Conservation (phyloP, 2,113 vertebrate species). For the Rattus norvegicus region GRCr8 NC_086019.1:105316501-105317000, state of each 20-base stretch:
- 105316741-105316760: conserved; percentile 96
- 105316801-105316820: conserved; percentile 94
- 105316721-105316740: conserved; percentile 95
- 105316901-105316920: conserved; percentile 90
- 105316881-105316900: conserved; percentile 93
- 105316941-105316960: not conserved
- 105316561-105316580: not conserved
- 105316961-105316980: conserved; percentile 44
- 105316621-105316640: not conserved
- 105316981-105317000: conserved; percentile 32
- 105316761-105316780: conserved; percentile 93
- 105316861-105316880: conserved; percentile 94
- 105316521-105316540: not conserved
- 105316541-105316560: not conserved
- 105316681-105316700: not conserved
- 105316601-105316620: not conserved
- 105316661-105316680: not conserved
- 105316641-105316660: not conserved
- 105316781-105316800: conserved; percentile 97
- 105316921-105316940: conserved; percentile 60
- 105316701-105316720: conserved; percentile 93
- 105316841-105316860: conserved; percentile 94
- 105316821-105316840: conserved; percentile 93
- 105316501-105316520: not conserved
- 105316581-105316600: not conserved